Conservation (phyloP, 2,797 vertebrate species). For the Sebastes matsubarae region DNA sequence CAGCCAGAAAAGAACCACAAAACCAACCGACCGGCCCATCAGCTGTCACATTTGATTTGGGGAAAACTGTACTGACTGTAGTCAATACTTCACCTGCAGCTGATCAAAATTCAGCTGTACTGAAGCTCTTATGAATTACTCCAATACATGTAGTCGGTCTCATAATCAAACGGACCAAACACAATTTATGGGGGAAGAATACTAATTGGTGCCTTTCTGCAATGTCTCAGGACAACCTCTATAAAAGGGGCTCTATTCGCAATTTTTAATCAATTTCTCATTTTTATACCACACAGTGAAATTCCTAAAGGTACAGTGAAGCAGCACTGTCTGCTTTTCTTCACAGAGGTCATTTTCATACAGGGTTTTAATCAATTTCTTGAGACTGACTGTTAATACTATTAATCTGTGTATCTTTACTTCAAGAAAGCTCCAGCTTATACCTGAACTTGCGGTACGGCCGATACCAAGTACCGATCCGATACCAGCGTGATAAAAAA, state of each 20-base stretch:
- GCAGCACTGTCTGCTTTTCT: not conserved
- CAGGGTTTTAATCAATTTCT: not conserved
- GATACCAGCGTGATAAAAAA: not conserved
- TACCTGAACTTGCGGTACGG: not conserved
- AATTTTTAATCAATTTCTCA: not conserved
- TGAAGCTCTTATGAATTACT: not conserved
- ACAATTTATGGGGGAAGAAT: not conserved
- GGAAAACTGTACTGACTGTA: not conserved
- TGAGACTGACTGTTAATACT: not conserved
- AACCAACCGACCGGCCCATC: conserved; percentile 33
- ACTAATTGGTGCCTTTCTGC: not conserved
- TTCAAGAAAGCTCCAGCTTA: too few relatives aligned
- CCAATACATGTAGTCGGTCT: not conserved
- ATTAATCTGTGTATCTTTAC: rapidly evolving
- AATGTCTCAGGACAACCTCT: not conserved
- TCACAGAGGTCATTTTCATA: not conserved
- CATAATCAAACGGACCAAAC: not conserved
- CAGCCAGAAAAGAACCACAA: conserved; percentile 52
- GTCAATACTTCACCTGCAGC: not conserved
- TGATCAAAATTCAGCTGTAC: not conserved
- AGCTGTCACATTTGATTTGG: conserved; percentile 10
- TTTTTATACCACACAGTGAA: not conserved
- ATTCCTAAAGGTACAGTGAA: not conserved
- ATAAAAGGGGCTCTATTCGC: not conserved
- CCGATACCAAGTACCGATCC: too few relatives aligned